Percentiles rank a stretch among this genome's conserved stretches.
Evolutionary conservation across 2,113 vertebrate genomes (phyloP).

Genomic region (Microcebus ravelobensis): DNA sequence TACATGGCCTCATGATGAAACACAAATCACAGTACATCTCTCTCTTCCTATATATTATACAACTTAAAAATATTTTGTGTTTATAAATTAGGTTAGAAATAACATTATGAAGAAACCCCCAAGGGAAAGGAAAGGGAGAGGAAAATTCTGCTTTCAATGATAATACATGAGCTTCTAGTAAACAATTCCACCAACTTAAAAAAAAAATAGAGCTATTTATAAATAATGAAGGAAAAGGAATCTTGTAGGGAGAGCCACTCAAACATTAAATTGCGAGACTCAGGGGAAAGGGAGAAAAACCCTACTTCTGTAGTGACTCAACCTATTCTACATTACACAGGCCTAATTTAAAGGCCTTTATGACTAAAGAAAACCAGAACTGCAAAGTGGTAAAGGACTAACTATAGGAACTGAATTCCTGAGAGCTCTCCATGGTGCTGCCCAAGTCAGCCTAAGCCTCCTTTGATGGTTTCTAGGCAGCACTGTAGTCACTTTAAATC

Average conservation of each 20-base stretch:
- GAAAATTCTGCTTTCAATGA: background rate
- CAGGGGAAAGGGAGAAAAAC: background rate
- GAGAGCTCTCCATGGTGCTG: constrained; percentile 65
- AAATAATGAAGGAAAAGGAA: background rate
- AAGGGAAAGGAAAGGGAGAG: background rate
- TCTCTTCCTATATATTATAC: background rate
- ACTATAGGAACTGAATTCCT: background rate
- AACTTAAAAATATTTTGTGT: background rate
- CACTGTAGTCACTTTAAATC: background rate
- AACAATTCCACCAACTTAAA: background rate
- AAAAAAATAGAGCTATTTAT: background rate
- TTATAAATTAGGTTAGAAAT: background rate
- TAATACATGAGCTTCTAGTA: background rate
- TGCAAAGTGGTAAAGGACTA: background rate
- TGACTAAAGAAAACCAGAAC: background rate
- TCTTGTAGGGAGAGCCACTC: background rate
- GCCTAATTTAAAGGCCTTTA: background rate
- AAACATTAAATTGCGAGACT: background rate
- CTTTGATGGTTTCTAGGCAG: background rate
- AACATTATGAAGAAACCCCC: background rate
- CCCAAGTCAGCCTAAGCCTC: background rate
- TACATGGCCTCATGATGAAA: background rate
- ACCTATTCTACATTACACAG: background rate
- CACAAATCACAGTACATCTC: background rate
- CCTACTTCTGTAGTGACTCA: background rate